Evolutionary conservation across 1,140 invertebrate species (phyloP).

Genomic region (Phymastichus coffea): DNA sequence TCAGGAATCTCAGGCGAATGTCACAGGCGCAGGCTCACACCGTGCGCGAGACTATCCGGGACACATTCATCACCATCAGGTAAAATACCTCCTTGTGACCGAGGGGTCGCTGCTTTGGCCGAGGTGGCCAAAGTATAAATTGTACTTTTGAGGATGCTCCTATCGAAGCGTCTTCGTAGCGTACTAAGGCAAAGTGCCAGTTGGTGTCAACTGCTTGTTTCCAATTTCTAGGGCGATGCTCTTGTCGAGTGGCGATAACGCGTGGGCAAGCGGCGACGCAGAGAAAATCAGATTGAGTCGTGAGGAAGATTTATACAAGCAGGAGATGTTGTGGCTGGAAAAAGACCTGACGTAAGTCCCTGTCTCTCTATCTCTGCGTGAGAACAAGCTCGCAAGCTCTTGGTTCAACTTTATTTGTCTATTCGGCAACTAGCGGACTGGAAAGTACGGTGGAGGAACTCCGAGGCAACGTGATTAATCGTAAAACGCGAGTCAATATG

Average conservation of each 20-base stretch:
- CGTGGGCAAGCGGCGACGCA: conserved; percentile 62
- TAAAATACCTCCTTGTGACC: conserved; percentile 29
- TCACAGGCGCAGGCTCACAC: conserved; percentile 89
- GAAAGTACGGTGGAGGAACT: conserved; percentile 93
- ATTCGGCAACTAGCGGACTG: conserved; percentile 75
- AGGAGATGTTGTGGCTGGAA: conserved; percentile 87
- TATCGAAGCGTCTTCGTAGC: no score
- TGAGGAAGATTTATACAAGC: conserved; percentile 85
- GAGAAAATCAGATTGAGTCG: conserved; percentile 68
- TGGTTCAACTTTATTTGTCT: conserved; percentile 19
- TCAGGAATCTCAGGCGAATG: conserved; percentile 82
- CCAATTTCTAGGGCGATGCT: conserved; percentile 60
- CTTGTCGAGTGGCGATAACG: conserved; percentile 64
- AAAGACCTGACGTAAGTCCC: conserved; percentile 80
- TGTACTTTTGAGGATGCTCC: no score
- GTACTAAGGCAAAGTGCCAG: no score
- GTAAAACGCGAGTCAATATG: conserved; percentile 93
- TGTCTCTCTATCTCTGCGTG: no score
- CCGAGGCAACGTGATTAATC: conserved; percentile 90
- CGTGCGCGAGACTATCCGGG: conserved; percentile 86
- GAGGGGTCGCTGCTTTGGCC: background rate
- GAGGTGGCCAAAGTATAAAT: background rate
- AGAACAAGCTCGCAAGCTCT: no score
- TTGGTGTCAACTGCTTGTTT: no score
- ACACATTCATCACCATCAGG: conserved; percentile 83